A percentile compares a stretch with the other conserved stretches of the same genome.
Conservation (phyloP, 2,888 invertebrate genomes). For the Pheosia tremula region DNA sequence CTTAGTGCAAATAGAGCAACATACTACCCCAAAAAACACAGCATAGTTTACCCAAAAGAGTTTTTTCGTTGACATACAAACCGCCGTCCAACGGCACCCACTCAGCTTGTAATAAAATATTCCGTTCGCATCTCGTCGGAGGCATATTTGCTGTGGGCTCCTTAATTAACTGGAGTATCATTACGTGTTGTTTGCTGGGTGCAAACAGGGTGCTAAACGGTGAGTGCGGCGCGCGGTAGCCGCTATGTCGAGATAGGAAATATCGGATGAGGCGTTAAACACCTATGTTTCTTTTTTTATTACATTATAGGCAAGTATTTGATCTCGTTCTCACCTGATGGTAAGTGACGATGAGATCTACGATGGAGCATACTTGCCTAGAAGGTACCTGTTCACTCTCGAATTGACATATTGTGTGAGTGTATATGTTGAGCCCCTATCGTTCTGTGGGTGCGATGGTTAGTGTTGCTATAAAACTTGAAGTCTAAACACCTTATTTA, state of each 20-base stretch:
- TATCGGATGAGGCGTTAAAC: background rate
- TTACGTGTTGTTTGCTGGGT: slow-evolving; percentile 50
- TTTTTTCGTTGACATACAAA: background rate
- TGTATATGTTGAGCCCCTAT: too few species aligned
- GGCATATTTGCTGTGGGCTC: slow-evolving; percentile 55
- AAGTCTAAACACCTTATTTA: too few species aligned
- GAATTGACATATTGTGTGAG: too few species aligned
- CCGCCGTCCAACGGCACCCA: slow-evolving; percentile 19
- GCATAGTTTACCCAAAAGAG: background rate
- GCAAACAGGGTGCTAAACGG: slow-evolving; percentile 46
- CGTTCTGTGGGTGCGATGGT: too few species aligned
- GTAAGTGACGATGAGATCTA: too few species aligned
- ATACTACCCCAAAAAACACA: background rate
- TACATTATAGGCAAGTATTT: too few species aligned
- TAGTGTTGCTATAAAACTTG: too few species aligned
- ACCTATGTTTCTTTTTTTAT: too few species aligned
- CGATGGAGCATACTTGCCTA: too few species aligned
- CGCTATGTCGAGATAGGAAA: background rate
- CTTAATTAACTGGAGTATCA: slow-evolving; percentile 71
- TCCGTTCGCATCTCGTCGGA: slow-evolving; percentile 53
- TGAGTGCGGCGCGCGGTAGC: slow-evolving; percentile 36
- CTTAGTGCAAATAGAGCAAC: too few species aligned
- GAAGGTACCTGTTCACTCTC: too few species aligned
- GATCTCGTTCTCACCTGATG: too few species aligned
- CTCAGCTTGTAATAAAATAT: slow-evolving; percentile 43